Evolutionary conservation across 2,113 vertebrate species (phyloP).

Genomic region (Perca flavescens): DNA sequence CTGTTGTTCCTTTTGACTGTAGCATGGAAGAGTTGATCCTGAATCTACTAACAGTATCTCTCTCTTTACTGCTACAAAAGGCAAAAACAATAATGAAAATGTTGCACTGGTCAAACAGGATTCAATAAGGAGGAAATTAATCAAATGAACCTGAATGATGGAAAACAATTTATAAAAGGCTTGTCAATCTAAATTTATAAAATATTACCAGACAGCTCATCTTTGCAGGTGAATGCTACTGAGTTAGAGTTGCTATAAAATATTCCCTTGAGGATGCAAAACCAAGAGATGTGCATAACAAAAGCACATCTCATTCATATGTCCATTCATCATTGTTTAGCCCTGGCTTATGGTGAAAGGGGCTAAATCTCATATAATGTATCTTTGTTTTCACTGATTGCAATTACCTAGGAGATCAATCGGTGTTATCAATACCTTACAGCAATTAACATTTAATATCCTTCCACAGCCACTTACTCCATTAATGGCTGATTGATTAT

Average conservation of each 20-base stretch:
- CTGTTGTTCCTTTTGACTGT: background rate
- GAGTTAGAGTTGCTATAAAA: conserved; percentile 6
- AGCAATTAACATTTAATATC: conserved; percentile 90
- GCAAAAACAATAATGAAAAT: conserved; percentile 23
- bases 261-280: conserved; percentile 16
- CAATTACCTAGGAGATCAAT: conserved; percentile 84
- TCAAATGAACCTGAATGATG: conserved; percentile 12
- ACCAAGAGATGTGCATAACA: conserved; percentile 40
- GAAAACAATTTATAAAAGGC: conserved; percentile 31
- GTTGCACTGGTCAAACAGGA: conserved; percentile 1
- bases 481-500: conserved; percentile 88
- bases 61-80: conserved; percentile 10
- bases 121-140: conserved; percentile 29
- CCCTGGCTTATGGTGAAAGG: conserved; percentile 55
- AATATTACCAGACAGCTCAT: background rate
- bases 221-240: conserved; percentile 5
- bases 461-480: conserved; percentile 87
- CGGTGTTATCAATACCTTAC: conserved; percentile 83
- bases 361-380: conserved; percentile 75
- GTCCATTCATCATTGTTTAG: conserved; percentile 71
- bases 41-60: background rate
- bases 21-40: background rate
- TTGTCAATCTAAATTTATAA: conserved; percentile 32
- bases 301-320: conserved; percentile 53
- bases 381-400: conserved; percentile 85